Percentiles rank a stretch among this genome's conserved stretches.
Evolutionary conservation across 2,888 invertebrate species (phyloP).

Genomic region (Imbricaverruca yamaguchii): DNA sequence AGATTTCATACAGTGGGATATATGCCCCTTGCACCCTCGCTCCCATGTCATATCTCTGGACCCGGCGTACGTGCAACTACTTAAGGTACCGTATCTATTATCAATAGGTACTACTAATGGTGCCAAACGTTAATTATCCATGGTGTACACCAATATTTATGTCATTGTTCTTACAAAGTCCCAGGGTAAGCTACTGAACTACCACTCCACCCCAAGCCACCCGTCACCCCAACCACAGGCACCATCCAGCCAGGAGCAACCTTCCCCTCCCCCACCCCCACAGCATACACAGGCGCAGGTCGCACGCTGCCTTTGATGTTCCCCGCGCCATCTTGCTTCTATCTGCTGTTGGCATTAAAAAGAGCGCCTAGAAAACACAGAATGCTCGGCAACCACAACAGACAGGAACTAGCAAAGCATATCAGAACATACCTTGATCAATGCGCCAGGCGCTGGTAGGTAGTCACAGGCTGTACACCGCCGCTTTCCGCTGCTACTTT

Average conservation of each 20-base stretch:
- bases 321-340: slow-evolving; percentile 14
- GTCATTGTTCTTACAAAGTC: too few species aligned
- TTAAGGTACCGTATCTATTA: too few species aligned
- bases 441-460: background rate
- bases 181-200: background rate
- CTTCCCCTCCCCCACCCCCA: background rate
- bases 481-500: background rate
- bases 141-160: too few species aligned
- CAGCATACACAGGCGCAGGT: background rate
- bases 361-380: background rate
- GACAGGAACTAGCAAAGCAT: background rate
- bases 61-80: too few species aligned
- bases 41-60: too few species aligned
- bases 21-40: too few species aligned
- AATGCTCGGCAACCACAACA: background rate
- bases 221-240: background rate
- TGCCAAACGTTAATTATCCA: too few species aligned
- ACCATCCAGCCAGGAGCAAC: background rate
- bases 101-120: too few species aligned
- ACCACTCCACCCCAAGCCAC: background rate
- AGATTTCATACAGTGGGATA: too few species aligned
- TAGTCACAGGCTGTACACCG: background rate
- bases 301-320: background rate
- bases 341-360: background rate
- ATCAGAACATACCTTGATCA: slow-evolving; percentile 1